phyloP scores from a whole-genome alignment of 2,113 vertebrate genomes.

The Dromas ardeola region DNA sequence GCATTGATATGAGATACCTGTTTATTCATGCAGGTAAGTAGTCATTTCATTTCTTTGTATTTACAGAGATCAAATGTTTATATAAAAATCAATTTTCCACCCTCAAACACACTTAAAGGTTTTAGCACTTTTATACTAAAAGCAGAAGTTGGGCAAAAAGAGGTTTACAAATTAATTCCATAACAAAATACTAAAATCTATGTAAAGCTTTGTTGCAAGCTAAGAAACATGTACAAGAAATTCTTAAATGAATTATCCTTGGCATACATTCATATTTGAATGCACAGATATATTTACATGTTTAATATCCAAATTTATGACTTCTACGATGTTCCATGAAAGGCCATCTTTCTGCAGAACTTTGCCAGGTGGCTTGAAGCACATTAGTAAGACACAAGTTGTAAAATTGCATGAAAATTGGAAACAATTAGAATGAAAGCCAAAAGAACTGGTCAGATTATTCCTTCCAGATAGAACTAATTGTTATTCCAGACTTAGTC shows the following conservation, averaged over 20 bases:
- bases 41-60: neutral
- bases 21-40: neutral
- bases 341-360: neutral
- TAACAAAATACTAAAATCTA: neutral
- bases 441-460: slow-evolving; percentile 5
- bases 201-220: slow-evolving; percentile 30
- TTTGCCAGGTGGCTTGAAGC: neutral
- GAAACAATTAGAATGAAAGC: slow-evolving; percentile 14
- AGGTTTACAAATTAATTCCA: slow-evolving; percentile 18
- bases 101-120: neutral
- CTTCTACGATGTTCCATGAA: neutral
- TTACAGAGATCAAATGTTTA: neutral
- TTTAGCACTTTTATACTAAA: neutral
- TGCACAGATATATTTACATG: slow-evolving; percentile 28
- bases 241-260: slow-evolving; percentile 54
- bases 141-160: neutral
- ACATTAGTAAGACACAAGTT: neutral
- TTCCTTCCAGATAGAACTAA: neutral
- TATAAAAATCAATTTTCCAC: neutral
- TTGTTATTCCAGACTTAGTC: neutral
- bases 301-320: slow-evolving; percentile 11
- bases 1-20: neutral
- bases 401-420: neutral
- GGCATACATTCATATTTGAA: slow-evolving; percentile 38
- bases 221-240: slow-evolving; percentile 46